Conservation (phyloP, 2,888 invertebrate genomes). For the Parnassius apollo region DNA sequence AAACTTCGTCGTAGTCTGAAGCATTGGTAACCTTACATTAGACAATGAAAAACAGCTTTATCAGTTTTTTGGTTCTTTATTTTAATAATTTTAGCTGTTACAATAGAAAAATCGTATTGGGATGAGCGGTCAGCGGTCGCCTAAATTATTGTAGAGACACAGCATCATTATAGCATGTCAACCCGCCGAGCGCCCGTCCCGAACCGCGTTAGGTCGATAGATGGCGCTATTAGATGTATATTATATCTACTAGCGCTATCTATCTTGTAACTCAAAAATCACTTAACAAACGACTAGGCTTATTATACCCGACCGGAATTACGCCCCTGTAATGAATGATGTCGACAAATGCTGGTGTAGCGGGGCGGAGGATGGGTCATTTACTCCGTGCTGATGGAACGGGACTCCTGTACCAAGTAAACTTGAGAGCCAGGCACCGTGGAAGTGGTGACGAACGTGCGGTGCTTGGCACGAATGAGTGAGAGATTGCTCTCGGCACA, state of each 20-base stretch:
- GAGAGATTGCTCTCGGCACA: slow-evolving; percentile 96
- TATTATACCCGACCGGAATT: slow-evolving; percentile 79
- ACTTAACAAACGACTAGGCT: slow-evolving; percentile 77
- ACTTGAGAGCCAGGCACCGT: slow-evolving; percentile 95
- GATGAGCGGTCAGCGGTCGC: slow-evolving; percentile 70
- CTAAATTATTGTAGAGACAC: slow-evolving; percentile 67
- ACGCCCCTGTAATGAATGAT: slow-evolving; percentile 62
- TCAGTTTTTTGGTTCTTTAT: slow-evolving; percentile 73
- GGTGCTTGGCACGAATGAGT: slow-evolving; percentile 98
- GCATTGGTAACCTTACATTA: slow-evolving; percentile 67
- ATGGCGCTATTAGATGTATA: slow-evolving; percentile 40
- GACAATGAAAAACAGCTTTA: slow-evolving; percentile 69
- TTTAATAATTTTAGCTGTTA: slow-evolving; percentile 63
- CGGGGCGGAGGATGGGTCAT: slow-evolving; percentile 50
- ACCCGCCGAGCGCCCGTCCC: slow-evolving; percentile 72
- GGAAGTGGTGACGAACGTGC: slow-evolving; percentile 97
- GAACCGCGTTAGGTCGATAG: slow-evolving; percentile 39
- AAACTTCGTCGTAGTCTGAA: slow-evolving; percentile 55
- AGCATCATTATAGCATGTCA: slow-evolving; percentile 70
- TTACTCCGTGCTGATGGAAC: slow-evolving; percentile 81
- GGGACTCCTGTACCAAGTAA: slow-evolving; percentile 93
- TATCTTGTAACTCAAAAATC: slow-evolving; percentile 51
- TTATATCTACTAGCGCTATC: slow-evolving; percentile 44
- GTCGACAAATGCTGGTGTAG: slow-evolving; percentile 70
- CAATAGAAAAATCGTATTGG: slow-evolving; percentile 56